Base-by-base conservation (phyloP, 2,113 vertebrate genomes). In the Tyrannus savana region DNA sequence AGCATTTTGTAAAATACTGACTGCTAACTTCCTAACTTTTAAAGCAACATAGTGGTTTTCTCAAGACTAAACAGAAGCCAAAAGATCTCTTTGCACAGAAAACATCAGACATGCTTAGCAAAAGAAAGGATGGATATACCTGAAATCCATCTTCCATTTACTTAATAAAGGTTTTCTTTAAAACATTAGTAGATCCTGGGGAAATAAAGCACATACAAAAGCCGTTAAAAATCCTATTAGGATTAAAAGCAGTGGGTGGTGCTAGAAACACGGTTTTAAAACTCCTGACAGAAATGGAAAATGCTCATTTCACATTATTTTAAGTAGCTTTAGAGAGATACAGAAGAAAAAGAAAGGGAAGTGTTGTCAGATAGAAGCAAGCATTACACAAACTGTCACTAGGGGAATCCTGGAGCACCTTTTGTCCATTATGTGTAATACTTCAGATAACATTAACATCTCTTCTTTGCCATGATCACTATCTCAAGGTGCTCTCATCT, bases 201-300 rank as follows among this genome's bases (percentile, higher is more conserved):
- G 76, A 93, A 94, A 90, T 49, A 90, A 93, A 94, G 85, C 71
- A 95, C 75, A 95, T 13, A 91, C 59, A 94, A 80, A 90, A 95
- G 37, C 67, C 69, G 71, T 90, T 88, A 76, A 52, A 94, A 94
- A 66, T 69, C 17, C 41, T 69, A 46, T 77, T 73, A 86, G 67
- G 41, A 88, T 86, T 92, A 85, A 88, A 94, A 94, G 83, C 82
- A 80, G 90, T 0, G 8, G n/a, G 82, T 83, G 62, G 67, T 89
- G 52, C 84, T 90, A 83, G 78, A 90, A 83, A 85, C 33, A 1
- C 21, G 28, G n/a, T 28, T 94, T 96, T 87, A 81, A 83, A 77
- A 69, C 49, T 89, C 69, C 28, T 12, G 22, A 49, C 37, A 93
- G 78, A 83, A 87, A n/a, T 37, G 21, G 69, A 46, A 88, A 95